These are phyloP conservation scores for Thecocarcelia acutangulata DNA, from an alignment of 2,888 invertebrate genomes.

Conservation along the genomic window DNA sequence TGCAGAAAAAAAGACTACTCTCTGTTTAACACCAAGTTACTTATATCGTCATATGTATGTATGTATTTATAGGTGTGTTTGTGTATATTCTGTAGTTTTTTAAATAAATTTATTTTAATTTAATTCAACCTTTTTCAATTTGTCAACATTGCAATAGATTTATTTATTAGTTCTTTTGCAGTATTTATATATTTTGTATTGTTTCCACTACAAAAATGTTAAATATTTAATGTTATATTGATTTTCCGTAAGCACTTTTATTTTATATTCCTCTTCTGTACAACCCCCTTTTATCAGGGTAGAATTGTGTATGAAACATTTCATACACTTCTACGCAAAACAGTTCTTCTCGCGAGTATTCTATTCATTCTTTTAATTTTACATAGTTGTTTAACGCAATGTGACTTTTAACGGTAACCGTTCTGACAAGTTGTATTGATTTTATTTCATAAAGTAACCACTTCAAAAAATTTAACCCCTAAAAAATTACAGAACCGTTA, in stretches of 20 bases:
- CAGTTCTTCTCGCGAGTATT: slow-evolving; percentile 31
- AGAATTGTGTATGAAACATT: slow-evolving; percentile 53
- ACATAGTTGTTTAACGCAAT: slow-evolving; percentile 56
- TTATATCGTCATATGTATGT: not conserved
- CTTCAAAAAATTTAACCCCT: slow-evolving; percentile 55
- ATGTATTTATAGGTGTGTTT: not conserved
- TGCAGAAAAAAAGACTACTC: not conserved
- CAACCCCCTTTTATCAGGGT: slow-evolving; percentile 55
- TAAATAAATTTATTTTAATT: slow-evolving; percentile 12
- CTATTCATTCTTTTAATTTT: slow-evolving; percentile 1
- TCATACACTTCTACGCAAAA: slow-evolving; percentile 45
- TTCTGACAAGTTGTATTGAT: slow-evolving; percentile 53
- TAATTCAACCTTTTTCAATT: slow-evolving; percentile 28
- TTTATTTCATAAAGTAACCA: slow-evolving; percentile 59
- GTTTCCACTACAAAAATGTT: slow-evolving; percentile 40
- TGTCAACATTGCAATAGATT: slow-evolving; percentile 10
- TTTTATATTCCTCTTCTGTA: slow-evolving; percentile 28
- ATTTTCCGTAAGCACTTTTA: slow-evolving; percentile 61
- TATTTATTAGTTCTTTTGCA: not conserved
- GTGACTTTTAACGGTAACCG: slow-evolving; percentile 64
- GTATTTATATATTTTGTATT: slow-evolving; percentile 4
- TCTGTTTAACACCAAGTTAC: not conserved
- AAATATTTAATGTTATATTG: slow-evolving; percentile 61
- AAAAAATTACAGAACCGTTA: slow-evolving; percentile 48
- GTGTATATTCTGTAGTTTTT: slow-evolving; percentile 5